Evolutionary conservation across 2,888 invertebrate genomes (phyloP), one percentile per base, ranked within the genome.

Genomic region (Trilocha varians): DNA sequence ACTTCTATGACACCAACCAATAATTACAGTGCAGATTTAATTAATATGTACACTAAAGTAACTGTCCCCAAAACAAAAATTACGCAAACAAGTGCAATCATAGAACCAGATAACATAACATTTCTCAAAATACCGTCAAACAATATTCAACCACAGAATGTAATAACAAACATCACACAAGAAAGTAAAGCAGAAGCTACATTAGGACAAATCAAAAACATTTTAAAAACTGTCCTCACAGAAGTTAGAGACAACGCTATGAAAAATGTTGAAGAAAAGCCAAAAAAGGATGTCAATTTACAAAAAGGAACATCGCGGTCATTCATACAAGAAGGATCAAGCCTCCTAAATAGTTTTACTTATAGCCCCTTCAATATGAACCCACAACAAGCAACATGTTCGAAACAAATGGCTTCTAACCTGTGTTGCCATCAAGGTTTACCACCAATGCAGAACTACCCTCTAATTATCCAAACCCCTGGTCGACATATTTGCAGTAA

Each of bases 201-300:
- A 5, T 56, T 84, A 14, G 69, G 73, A 48, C 76, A 83, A 59
- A 83, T 83, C 38, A 83, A 82, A 53, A 62, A 39, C 47, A 79
- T 83, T 43, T 53, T 84, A 32, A 75, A 80, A 49, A 65, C 75
- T 0, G 80, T 84, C 5, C 50, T 84, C 33, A 59, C 63, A 8
- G 79, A 82, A 65, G 75, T 84, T 0, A 83, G 80, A 60, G 70
- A 68, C 1, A 74, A 62, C 32, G 50, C 57, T 9, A 18, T 53
- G 11, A 67, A 56, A 43, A 53, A 45, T 14, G 36, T 33, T 33
- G 50, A 62, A 11, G 56, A 56, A 3, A 67, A 58, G 41, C 13
- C 44, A 11, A 78, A 63, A 46, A 79, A 65, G 57, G 79, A 80
- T 36, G 76, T 71, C 13, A 46, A 66, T 1, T 65, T 78, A 9